Base-by-base conservation (phyloP, 2,113 vertebrate species). In the Oxyruncus cristatus region DNA sequence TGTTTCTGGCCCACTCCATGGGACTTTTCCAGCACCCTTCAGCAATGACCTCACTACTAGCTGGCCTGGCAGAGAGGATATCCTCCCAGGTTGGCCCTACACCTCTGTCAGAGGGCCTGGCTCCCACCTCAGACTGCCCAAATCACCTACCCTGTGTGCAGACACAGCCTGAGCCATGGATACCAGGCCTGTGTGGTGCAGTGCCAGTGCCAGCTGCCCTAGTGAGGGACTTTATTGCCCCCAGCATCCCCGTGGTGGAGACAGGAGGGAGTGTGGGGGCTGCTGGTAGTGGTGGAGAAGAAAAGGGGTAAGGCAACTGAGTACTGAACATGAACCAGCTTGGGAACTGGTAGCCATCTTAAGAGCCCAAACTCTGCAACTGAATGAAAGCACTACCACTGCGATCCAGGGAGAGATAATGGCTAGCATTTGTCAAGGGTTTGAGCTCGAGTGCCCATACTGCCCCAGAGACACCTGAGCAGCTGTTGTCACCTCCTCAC, bases 391-490 rank as follows among this genome's bases (percentile, higher is more conserved):
- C 0, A 1, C 18, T 62, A 50, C 41, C 3, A 1, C 14, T 70
- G 3, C 0, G 2, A 61, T 56, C 41, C 24, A n/a, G 28, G 1
- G 2, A 44, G 26, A 86, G 23, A 18, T 14, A 47, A 35, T 0
- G 1, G 41, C 1, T 1, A 71, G 37, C 1, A 2, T 47, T 46
- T 78, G 30, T 30, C 13, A 23, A 53, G 27, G 13, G 47, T 5
- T 30, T 55, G 58, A 72, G 8, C 14, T 92, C 0, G 0, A 0
- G 2, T 37, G 11, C 14, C 46, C 6, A n/a, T 67, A 39, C 10
- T 1, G 1, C 33, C 44, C 56, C 26, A 27, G 49, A 50, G 8
- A 42, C 20, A 76, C 16, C 53, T 56, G 15, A 52, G 76, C 2
- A 12, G 23, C 33, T 89, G 39, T 21, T 72, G 53, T 35, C 42